Evolutionary conservation across 2,113 vertebrate species (phyloP), one percentile per base, ranked within the genome.

Genomic region (Neoarius graeffei): DNA sequence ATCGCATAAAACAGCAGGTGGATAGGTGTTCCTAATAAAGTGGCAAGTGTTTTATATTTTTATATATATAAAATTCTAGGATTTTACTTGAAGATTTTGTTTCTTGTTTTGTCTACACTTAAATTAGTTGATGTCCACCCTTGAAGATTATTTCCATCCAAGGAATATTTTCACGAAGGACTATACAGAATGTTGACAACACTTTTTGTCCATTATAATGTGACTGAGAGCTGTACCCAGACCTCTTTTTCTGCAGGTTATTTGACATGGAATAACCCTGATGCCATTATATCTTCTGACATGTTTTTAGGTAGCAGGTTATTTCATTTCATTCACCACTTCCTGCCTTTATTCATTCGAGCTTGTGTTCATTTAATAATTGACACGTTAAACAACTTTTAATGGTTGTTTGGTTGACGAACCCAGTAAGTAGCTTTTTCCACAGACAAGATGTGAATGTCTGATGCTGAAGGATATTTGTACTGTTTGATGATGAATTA

Each of bases 211-310:
- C 42, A 42, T 42, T 57, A 69, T 60, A 64, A 54, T 79, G 52
- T 77, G 57, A 27, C 7, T 42, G 20, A 5, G 25, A 81, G 52
- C 0, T 4, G 23, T 87, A 10, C 30, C 54, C 20, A 14, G 20
- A 73, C 35, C 35, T 73, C 23, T 15, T 42, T n/a, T 83, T 73
- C 80, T 81, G 67, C 83, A 87, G 79, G 27, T 48, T 90, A 85
- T 87, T 89, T 89, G 54, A 85, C 84, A 90, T 74, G 67, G 80
- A 87, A 87, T 87, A 57, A 87, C 80, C 86, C 80, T 20, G 69
- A 60, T 30, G 13, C 23, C 10, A 13, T 81, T 59, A 71, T 87
- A 50, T 66, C 56, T 83, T 60, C 62, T 77, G 11, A 82, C 35
- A 5, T 82, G 13, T 67, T 82, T 17, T 71, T 80, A 17, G 27